Base-by-base conservation (phyloP, 2,888 invertebrate genomes). In the Pachymerium ferrugineum region DNA sequence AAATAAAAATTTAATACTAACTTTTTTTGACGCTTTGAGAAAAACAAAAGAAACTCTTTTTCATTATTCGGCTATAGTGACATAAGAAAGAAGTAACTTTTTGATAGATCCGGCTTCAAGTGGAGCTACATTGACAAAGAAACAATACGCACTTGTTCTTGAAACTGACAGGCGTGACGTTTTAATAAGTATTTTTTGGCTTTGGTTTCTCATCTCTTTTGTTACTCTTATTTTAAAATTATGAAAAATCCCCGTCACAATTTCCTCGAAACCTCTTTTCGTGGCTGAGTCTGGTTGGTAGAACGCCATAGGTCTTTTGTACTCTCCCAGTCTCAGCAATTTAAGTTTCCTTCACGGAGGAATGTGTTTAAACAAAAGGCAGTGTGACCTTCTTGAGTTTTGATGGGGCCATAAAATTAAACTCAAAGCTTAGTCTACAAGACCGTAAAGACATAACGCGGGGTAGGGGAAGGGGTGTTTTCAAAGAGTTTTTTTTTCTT, bases 181-280 rank as follows among this genome's bases (percentile, higher is more conserved):
- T 62, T 62, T 62, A 62, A 62, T 62, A 62, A 62, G 62, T 22
- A 62, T 10, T 62, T 62, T 62, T 62, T 62, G 62, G 62, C 62
- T 62, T 25, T 28, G 25, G 62, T 25, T 62, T 22, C 28, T 62
- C 62, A 62, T 62, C 62, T 62, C 62, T 62, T 62, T 62, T 62
- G 62, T 62, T 62, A 28, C 62, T 62, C 62, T 62, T 62, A 62
- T 62, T 62, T 62, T 62, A 28, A 62, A 62, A 62, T 62, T 62
- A 62, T 62, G 62, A 62, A 62, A 62, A 62, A 62, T 62, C 62
- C 62, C 62, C 28, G 62, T 62, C 62, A 62, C 62, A 62, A 14
- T 62, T 62, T 28, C 62, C 25, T 54, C 28, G 62, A 62, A n/a
- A 62, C 25, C 62, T 10, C 25, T 25, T 25, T 25, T 62, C 25